Conservation (phyloP, 2,888 invertebrate species). For the Lasioglossum villosulum region DNA sequence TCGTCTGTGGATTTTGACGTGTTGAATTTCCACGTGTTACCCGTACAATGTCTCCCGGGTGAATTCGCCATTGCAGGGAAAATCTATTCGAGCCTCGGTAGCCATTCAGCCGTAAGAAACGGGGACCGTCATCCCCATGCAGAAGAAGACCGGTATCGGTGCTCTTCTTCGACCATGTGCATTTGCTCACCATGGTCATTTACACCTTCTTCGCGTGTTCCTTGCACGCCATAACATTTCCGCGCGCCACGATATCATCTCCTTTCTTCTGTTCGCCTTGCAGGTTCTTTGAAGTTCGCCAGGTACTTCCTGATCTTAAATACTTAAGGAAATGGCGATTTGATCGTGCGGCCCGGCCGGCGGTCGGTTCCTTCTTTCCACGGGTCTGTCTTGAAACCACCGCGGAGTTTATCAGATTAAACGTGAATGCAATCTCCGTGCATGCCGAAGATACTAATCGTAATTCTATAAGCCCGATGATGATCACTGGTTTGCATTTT, state of each 20-base stretch:
- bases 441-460: slow-evolving; percentile 31
- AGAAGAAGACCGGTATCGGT: slow-evolving; percentile 52
- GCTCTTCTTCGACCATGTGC: slow-evolving; percentile 59
- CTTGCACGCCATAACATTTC: slow-evolving; percentile 73
- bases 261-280: slow-evolving; percentile 58
- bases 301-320: slow-evolving; percentile 59
- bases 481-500: background rate
- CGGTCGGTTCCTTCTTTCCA: slow-evolving; percentile 22
- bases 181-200: slow-evolving; percentile 66
- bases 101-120: slow-evolving; percentile 55
- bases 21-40: background rate
- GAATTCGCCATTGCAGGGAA: slow-evolving; percentile 43
- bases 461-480: background rate
- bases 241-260: slow-evolving; percentile 70
- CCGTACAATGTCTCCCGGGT: background rate
- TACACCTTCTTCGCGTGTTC: slow-evolving; percentile 71
- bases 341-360: slow-evolving; percentile 41
- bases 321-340: slow-evolving; percentile 60
- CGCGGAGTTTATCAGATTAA: slow-evolving; percentile 25
- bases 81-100: slow-evolving; percentile 27
- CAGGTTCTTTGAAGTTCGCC: slow-evolving; percentile 64
- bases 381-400: slow-evolving; percentile 8
- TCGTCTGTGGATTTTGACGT: background rate
- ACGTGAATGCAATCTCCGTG: slow-evolving; percentile 42
- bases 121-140: slow-evolving; percentile 53